Percentiles rank a stretch among this genome's conserved stretches.
phyloP scores from a whole-genome alignment of 2,888 invertebrate species.

The Suillia variegata region DNA sequence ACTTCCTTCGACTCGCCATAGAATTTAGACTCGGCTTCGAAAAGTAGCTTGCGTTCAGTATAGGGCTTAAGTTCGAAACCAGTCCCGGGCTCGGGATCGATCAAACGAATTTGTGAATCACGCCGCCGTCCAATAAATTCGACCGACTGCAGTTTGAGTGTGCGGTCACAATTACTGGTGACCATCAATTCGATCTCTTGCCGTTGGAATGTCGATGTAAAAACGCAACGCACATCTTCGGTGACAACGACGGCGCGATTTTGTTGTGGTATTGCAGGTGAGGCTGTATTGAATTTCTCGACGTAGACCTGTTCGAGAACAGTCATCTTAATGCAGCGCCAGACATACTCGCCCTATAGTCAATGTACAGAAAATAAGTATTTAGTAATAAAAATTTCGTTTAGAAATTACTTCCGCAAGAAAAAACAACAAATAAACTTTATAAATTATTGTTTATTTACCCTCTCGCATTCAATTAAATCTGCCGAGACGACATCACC shows the following conservation, averaged over 20 bases:
- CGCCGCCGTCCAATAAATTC: conserved; percentile 19
- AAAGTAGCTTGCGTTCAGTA: conserved; percentile 20
- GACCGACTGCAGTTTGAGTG: conserved; percentile 27
- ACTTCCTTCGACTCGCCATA: conserved; percentile 44
- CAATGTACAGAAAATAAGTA: conserved; percentile 17
- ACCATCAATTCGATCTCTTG: conserved; percentile 34
- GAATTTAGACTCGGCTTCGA: conserved; percentile 41
- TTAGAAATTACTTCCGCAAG: not conserved
- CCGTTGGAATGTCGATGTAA: conserved; percentile 60
- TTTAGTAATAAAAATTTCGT: too few relatives aligned
- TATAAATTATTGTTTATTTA: conserved; percentile 30
- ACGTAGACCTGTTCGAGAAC: conserved; percentile 38
- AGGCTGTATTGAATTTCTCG: conserved; percentile 1
- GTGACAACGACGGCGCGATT: conserved; percentile 66
- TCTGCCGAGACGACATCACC: conserved; percentile 71
- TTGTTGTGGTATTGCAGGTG: not conserved
- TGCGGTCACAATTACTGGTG: conserved; percentile 37
- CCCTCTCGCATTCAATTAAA: conserved; percentile 73
- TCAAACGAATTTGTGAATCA: conserved; percentile 37
- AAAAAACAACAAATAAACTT: not conserved
- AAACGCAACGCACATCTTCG: conserved; percentile 59
- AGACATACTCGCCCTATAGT: conserved; percentile 58
- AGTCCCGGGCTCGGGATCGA: conserved; percentile 34
- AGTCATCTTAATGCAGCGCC: conserved; percentile 47
- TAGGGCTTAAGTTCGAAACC: not conserved